Evolutionary conservation across 2,797 vertebrate species (phyloP), one percentile per base, ranked within the genome.

Genomic region (Antrozous pallidus): DNA sequence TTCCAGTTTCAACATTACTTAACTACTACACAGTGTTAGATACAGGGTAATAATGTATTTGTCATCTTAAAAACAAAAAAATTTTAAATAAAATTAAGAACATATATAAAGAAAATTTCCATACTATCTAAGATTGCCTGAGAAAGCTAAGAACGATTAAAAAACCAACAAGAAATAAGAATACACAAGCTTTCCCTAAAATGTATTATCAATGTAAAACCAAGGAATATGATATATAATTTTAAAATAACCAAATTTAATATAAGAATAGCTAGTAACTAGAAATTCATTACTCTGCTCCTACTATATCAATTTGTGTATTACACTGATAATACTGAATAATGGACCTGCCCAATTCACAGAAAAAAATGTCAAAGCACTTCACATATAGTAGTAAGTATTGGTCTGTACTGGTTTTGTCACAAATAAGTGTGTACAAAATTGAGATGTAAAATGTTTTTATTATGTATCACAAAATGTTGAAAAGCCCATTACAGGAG

Each of bases 181-280:
- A 81, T 13, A 85, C 9, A 1, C 28, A 75, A 80, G 31, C 31
- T 5, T 90, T 90, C 77, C 54, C 58, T 42, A 47, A 88, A 84
- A n/a, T 67, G 10, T 45, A 49, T 13, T 61, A 88, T 61, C 36
- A 75, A 79, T 31, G 16, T 47, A 79, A 94, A 91, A 93, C 22
- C 54, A 82, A 91, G 24, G 22, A 80, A 79, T 11, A 31, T 70
- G 18, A 75, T 12, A 28, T 28, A 28, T 8, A 73, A 73, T 67
- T 82, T 88, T 79, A 36, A 89, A 94, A 61, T 61, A 54, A 91
- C 14, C 70, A 86, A 91, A 78, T 58, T 67, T 88, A n/a, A 73
- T 36, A 8, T 84, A 83, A 49, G 67, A 88, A 63, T 47, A 40
- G 24, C 74, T 82, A 77, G 47, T 56, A 40, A 49, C 24, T 80